phyloP scores from a whole-genome alignment of 2,797 vertebrate genomes.

The Acropternis orthonyx region DNA sequence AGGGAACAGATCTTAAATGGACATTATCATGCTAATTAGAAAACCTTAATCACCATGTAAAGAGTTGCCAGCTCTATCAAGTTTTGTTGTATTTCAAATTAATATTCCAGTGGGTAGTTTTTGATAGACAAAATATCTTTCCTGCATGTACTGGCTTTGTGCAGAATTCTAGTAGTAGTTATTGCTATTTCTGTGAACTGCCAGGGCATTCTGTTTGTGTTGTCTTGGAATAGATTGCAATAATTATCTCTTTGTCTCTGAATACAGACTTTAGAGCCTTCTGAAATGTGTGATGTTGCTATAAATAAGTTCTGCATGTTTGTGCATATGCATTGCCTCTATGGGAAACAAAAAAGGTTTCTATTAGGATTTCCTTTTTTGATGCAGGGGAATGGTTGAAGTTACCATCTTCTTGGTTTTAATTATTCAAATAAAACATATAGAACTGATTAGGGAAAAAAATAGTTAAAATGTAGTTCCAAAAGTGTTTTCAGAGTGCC shows the following conservation, averaged over 20 bases:
- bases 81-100: background rate
- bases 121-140: background rate
- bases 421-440: background rate
- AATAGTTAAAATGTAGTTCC: background rate
- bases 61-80: background rate
- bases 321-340: accelerated
- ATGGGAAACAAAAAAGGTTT: background rate
- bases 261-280: background rate
- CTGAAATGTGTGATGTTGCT: background rate
- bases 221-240: background rate
- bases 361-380: background rate
- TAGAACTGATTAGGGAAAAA: background rate
- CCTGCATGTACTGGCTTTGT: background rate
- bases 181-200: background rate
- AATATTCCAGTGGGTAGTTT: background rate
- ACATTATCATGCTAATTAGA: background rate
- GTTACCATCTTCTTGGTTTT: background rate
- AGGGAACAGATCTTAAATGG: background rate
- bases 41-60: background rate
- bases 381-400: background rate
- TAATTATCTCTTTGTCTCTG: background rate
- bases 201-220: background rate
- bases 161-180: background rate
- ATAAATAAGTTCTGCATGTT: background rate
- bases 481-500: background rate